phyloP scores from a whole-genome alignment of 2,888 invertebrate genomes.

The Epinotia ramella region DNA sequence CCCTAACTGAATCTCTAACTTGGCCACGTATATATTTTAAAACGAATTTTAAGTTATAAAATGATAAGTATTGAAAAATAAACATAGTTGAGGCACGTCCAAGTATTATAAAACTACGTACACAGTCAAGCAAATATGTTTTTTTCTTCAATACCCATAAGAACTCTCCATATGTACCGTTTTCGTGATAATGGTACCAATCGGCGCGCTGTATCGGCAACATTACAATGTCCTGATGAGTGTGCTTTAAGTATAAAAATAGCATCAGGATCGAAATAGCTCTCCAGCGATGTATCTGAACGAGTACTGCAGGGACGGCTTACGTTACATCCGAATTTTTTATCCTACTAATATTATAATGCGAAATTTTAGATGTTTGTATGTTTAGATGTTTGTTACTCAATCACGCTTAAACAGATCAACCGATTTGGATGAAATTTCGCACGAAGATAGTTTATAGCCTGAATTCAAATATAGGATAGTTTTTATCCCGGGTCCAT shows the following conservation, averaged over 20 bases:
- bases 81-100: not conserved
- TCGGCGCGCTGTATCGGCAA: constrained; percentile 42
- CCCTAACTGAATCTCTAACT: not conserved
- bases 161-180: constrained; percentile 1
- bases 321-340: constrained; percentile 13
- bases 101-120: not conserved
- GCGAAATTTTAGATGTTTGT: no score
- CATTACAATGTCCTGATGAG: constrained; percentile 50
- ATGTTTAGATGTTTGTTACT: no score
- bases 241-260: constrained; percentile 56
- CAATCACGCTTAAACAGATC: no score
- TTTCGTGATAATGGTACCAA: constrained; percentile 29
- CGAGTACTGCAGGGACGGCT: constrained; percentile 13
- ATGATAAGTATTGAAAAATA: not conserved
- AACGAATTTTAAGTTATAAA: not conserved
- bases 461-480: no score
- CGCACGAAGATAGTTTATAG: no score
- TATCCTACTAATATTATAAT: no score
- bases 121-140: not conserved
- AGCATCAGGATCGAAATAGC: constrained; percentile 54
- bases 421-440: no score
- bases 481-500: no score
- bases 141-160: constrained; percentile 3
- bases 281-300: constrained; percentile 24
- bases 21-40: not conserved